Conservation (phyloP, 2,888 invertebrate species). For the Drosophila paucipuncta region DNA sequence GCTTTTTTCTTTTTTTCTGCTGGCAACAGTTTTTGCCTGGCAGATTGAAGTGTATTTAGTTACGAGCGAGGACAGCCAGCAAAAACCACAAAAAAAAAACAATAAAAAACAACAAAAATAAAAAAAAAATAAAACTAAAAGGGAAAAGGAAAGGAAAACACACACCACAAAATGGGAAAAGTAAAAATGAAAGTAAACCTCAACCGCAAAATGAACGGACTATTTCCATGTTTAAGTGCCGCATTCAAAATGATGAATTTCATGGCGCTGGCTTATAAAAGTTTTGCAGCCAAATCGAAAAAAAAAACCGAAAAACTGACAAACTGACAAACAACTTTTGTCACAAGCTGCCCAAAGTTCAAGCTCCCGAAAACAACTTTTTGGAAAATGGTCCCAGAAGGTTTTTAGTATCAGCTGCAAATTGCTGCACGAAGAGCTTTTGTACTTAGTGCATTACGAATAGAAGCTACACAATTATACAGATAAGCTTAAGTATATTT, state of each 20-base stretch:
- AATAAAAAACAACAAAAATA: constrained; percentile 4
- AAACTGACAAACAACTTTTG: constrained; percentile 19
- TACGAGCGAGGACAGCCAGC: constrained; percentile 13
- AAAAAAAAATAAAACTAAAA: constrained; percentile 1
- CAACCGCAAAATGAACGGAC: constrained; percentile 40
- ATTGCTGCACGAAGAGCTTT: neutral
- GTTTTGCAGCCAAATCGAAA: constrained; percentile 24
- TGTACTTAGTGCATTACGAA: neutral
- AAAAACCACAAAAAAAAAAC: constrained; percentile 6
- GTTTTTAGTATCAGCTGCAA: constrained; percentile 13
- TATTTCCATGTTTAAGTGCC: constrained; percentile 46
- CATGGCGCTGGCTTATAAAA: constrained; percentile 20
- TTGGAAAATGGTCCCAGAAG: constrained; percentile 6
- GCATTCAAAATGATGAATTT: constrained; percentile 51
- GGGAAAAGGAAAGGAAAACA: constrained; percentile 1
- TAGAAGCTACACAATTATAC: neutral
- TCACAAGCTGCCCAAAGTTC: neutral
- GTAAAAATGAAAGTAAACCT: constrained; percentile 5
- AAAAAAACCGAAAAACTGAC: neutral
- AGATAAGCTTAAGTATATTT: neutral
- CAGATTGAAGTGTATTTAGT: constrained; percentile 32
- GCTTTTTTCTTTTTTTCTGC: neutral
- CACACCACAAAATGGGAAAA: neutral
- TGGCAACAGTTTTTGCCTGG: constrained; percentile 18
- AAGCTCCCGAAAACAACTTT: constrained; percentile 4